Base-by-base conservation (phyloP, 1,140 invertebrate genomes). In the Hylaeus volcanicus region DNA sequence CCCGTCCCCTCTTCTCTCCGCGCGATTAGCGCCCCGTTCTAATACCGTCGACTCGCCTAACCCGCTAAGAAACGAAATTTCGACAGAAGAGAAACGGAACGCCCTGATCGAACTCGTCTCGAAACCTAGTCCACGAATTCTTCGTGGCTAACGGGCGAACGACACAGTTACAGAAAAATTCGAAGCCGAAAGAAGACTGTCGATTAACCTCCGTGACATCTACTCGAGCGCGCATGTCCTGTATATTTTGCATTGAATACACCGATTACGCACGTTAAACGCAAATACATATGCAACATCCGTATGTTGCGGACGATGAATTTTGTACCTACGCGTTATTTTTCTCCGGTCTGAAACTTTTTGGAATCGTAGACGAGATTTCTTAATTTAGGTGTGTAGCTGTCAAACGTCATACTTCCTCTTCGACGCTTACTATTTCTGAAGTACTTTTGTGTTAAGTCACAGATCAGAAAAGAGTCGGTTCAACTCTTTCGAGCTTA, bases 241-340 rank as follows among this genome's bases (percentile, higher is more conserved):
- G 68, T 26, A 69, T 82, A 82, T 85, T 90, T 89, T 88, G 85
- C 89, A 90, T 90, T 84, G 82, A 90, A 89, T 90, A 85, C 77
- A 83, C 74, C 76, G 79, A 83, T 79, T 86, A 82, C 82, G 84
- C 66, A 72, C 69, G 77, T 80, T 86, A 70, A 63, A 81, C 65
- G 68, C 66, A 76, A 85, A 88, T 85, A 86, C 74, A 87, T 85
- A 84, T 77, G 81, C 68, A 60, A 81, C 8, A 39, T 60, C 41
- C n/a, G 41, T 63, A n/a, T 48, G 37, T 3, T 0, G 26, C 26
- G 6, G 43, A 6, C 15, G 6, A n/a, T 26, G 53, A 12, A 77
- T 60, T 68, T 51, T 5, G 26, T 26, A 26, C 26, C 3, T 51
- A 51, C 3, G 6, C 37, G 9, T 51, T 48, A 51, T 4, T 48